A percentile compares a stretch with the other conserved stretches of the same genome.
These are phyloP conservation scores for Salvelinus namaycush DNA, from an alignment of 2,113 vertebrate genomes.

Conservation along the genomic window DNA sequence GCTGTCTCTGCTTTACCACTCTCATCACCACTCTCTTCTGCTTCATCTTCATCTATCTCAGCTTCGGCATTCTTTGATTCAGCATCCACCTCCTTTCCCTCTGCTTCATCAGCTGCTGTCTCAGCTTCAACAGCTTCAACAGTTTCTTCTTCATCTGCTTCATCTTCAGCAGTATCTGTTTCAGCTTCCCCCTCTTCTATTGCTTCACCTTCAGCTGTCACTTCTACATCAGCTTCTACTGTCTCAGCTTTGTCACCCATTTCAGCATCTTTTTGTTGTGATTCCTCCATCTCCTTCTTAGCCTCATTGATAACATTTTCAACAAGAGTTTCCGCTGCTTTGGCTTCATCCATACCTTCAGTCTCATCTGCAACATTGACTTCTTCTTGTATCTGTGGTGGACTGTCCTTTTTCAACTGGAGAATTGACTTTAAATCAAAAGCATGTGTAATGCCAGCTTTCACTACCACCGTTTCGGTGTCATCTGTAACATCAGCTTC, in stretches of 20 bases:
- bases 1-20: no score
- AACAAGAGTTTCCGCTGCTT: constrained; percentile 44
- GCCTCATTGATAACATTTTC: constrained; percentile 48
- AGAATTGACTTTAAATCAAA: constrained; percentile 85
- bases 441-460: constrained; percentile 40
- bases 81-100: no score
- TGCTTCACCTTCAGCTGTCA: constrained; percentile 13
- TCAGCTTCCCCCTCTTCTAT: not conserved
- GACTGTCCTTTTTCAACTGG: constrained; percentile 60
- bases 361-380: not conserved
- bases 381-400: not conserved
- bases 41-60: no score
- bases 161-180: no score
- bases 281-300: constrained; percentile 31
- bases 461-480: constrained; percentile 13
- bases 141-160: no score
- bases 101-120: no score
- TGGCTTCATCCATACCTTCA: constrained; percentile 11
- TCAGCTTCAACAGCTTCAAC: no score
- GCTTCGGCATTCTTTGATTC: no score
- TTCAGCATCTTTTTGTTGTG: not conserved
- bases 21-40: no score
- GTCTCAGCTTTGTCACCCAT: constrained; percentile 23
- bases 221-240: not conserved
- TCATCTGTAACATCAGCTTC: not conserved